phyloP scores from a whole-genome alignment of 2,113 vertebrate species.

The Heteronetta atricapilla region DNA sequence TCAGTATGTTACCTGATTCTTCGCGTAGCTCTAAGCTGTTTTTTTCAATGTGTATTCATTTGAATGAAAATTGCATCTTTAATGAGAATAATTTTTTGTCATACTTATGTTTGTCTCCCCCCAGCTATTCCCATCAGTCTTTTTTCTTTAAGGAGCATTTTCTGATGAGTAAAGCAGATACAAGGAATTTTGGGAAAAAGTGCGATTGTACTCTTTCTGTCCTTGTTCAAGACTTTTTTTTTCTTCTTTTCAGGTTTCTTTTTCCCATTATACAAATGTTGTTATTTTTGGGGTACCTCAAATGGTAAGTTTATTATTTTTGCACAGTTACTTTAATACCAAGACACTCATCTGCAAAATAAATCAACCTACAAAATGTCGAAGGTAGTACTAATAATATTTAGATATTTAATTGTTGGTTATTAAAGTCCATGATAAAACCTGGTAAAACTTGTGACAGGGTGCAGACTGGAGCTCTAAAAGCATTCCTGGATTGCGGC shows the following conservation, averaged over 20 bases:
- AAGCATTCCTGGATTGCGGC: not conserved
- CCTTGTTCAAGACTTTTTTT: not conserved
- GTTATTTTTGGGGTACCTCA: constrained; percentile 96
- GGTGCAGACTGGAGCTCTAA: not conserved
- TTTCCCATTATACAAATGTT: constrained; percentile 87
- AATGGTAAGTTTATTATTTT: constrained; percentile 85
- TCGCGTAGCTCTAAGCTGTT: not conserved
- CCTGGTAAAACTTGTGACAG: not conserved
- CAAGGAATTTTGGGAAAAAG: not conserved
- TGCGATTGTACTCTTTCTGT: not conserved
- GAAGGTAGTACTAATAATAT: not conserved
- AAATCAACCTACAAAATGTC: not conserved
- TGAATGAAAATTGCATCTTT: not conserved
- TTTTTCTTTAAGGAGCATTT: not conserved
- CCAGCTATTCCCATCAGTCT: not conserved
- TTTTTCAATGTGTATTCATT: not conserved
- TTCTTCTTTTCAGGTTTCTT: constrained; percentile 84
- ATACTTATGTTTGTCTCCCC: not conserved
- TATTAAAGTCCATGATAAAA: not conserved
- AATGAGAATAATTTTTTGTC: not conserved
- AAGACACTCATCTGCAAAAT: not conserved
- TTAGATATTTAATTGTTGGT: not conserved
- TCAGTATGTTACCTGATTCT: not conserved
- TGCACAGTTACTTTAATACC: not conserved
- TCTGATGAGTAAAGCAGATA: not conserved